Evolutionary conservation across 2,888 invertebrate genomes (phyloP).

Genomic region (Callimorpha dominula): DNA sequence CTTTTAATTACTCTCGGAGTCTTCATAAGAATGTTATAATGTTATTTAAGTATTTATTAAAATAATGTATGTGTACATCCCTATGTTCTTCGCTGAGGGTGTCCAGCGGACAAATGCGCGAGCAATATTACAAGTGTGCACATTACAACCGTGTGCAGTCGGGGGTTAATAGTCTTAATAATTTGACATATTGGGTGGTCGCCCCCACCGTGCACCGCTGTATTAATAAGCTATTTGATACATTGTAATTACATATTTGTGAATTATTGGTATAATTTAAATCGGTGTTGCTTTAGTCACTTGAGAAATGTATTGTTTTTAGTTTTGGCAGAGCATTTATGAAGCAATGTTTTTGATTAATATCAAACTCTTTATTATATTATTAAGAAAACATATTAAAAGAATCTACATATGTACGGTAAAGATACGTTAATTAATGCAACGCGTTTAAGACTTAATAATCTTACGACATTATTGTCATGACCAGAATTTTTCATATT

Average conservation of each 20-base stretch:
- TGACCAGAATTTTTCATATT: neutral
- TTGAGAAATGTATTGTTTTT: neutral
- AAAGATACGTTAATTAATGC: too few species aligned
- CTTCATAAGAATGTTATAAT: neutral
- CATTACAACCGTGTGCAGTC: conserved; percentile 42
- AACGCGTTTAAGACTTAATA: too few species aligned
- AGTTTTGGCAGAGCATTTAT: neutral
- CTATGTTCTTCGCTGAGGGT: conserved; percentile 42
- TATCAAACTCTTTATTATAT: too few species aligned
- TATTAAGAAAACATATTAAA: too few species aligned
- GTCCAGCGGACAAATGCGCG: conserved; percentile 50
- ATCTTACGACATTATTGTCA: neutral
- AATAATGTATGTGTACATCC: conserved; percentile 23
- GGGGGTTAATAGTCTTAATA: conserved; percentile 61
- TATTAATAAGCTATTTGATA: conserved; percentile 40
- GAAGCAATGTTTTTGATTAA: neutral
- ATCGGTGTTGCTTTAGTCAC: neutral
- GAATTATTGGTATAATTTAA: conserved; percentile 1
- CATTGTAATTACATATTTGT: conserved; percentile 27
- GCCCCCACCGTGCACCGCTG: neutral
- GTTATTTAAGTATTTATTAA: neutral
- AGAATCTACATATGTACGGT: too few species aligned
- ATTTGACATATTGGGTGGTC: conserved; percentile 66
- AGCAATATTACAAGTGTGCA: conserved; percentile 44
- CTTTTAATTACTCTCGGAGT: neutral